Percentiles rank a stretch among this genome's conserved stretches.
These are phyloP conservation scores for Cephalopterus ornatus DNA, from an alignment of 2,113 vertebrate species.

Conservation along the genomic window DNA sequence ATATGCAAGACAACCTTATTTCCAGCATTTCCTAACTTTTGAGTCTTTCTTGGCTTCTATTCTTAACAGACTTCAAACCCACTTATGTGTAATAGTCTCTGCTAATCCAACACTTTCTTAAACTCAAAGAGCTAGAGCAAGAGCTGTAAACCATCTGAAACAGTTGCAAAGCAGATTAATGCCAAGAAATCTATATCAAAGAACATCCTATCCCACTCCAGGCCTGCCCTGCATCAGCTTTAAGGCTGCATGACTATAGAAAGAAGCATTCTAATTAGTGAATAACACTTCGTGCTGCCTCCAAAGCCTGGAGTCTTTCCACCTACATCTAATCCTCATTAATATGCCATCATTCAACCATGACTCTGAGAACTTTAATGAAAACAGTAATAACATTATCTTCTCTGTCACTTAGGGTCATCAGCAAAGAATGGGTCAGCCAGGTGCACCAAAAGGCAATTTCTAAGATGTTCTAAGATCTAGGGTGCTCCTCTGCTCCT, in stretches of 20 bases:
- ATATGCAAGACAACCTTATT: neutral
- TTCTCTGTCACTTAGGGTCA: neutral
- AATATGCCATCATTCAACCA: neutral
- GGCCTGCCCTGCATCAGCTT: neutral
- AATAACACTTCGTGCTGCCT: neutral
- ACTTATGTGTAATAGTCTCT: neutral
- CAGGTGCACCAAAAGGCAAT: neutral
- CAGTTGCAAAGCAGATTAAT: neutral
- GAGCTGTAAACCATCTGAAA: neutral
- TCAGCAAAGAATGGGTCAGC: neutral
- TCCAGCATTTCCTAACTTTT: neutral
- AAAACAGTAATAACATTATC: neutral
- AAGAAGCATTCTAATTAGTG: neutral
- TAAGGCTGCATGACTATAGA: neutral
- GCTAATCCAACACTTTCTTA: neutral
- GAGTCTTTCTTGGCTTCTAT: neutral
- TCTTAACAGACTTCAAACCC: neutral
- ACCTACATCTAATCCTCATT: neutral
- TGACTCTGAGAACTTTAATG: neutral
- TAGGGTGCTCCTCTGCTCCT: neutral
- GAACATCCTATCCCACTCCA: neutral
- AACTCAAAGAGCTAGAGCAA: neutral
- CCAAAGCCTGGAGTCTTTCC: neutral
- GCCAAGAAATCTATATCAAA: neutral
- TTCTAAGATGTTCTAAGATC: neutral